Conservation (phyloP, 2,797 vertebrate genomes). For the Dromococcyx pavoninus region DNA sequence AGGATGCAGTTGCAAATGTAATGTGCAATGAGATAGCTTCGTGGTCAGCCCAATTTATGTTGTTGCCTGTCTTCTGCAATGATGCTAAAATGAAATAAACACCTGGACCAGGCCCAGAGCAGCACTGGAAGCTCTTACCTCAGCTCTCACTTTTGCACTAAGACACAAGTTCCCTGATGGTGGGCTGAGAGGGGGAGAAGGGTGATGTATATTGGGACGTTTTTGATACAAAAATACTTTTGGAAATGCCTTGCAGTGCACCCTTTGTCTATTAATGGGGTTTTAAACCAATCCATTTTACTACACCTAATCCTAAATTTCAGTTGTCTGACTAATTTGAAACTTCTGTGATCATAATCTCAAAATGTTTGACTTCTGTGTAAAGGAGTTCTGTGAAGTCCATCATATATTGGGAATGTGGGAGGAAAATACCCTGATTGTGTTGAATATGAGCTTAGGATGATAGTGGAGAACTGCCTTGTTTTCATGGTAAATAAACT, state of each 20-base stretch:
- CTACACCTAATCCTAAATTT: not conserved
- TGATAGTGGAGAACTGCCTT: not conserved
- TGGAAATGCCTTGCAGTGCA: fast-evolving
- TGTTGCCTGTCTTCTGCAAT: not conserved
- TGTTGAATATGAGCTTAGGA: not conserved
- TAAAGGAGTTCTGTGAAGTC: not conserved
- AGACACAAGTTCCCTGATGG: not conserved
- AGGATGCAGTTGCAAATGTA: not conserved
- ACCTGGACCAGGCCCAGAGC: not conserved
- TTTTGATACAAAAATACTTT: not conserved
- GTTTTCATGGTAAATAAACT: not conserved
- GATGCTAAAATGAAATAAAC: not conserved
- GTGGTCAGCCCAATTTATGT: not conserved
- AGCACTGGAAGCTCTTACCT: not conserved
- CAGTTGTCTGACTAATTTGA: not conserved
- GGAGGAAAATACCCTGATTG: fast-evolving
- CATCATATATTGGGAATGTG: fast-evolving
- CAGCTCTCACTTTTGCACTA: not conserved
- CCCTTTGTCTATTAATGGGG: not conserved
- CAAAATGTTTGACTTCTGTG: fast-evolving
- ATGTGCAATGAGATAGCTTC: fast-evolving
- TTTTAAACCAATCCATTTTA: not conserved
- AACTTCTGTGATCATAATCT: not conserved
- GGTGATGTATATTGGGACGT: not conserved
- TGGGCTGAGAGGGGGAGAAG: not conserved